Conservation (phyloP, 2,797 vertebrate species). For the Mustela erminea region DNA sequence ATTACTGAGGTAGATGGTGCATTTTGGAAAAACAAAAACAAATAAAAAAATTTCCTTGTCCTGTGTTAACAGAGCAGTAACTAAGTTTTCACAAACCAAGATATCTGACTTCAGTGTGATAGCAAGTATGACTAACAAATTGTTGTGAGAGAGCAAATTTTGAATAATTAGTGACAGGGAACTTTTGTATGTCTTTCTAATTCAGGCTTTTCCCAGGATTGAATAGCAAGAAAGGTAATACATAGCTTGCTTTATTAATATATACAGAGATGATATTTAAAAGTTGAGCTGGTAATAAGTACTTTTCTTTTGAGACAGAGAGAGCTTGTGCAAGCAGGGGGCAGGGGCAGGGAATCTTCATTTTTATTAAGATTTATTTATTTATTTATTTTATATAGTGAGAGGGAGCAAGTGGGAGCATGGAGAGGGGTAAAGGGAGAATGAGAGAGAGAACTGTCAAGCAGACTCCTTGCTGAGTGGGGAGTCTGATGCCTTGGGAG, state of each 20-base stretch:
- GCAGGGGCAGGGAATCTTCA: background rate
- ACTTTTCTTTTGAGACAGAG: background rate
- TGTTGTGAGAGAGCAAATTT: background rate
- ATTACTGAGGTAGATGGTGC: background rate
- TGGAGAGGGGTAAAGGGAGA: background rate
- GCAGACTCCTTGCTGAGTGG: background rate
- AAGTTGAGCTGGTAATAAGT: constrained; percentile 25
- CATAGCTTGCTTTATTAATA: background rate
- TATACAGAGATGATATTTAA: background rate
- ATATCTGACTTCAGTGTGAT: background rate
- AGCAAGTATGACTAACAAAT: background rate
- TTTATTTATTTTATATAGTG: background rate
- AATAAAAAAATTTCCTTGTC: background rate
- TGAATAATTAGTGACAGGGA: background rate
- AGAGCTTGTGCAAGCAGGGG: background rate
- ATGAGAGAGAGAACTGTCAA: background rate
- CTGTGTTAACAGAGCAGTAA: background rate
- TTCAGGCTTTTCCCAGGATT: constrained; percentile 26
- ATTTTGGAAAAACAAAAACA: background rate
- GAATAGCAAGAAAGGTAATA: background rate
- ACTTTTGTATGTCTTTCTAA: constrained; percentile 29
- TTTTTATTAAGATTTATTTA: background rate
- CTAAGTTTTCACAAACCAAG: background rate
- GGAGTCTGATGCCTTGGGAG: background rate
- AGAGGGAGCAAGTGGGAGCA: background rate